Evolutionary conservation across 2,797 vertebrate genomes (phyloP).

Genomic region (Mareca strepera): DNA sequence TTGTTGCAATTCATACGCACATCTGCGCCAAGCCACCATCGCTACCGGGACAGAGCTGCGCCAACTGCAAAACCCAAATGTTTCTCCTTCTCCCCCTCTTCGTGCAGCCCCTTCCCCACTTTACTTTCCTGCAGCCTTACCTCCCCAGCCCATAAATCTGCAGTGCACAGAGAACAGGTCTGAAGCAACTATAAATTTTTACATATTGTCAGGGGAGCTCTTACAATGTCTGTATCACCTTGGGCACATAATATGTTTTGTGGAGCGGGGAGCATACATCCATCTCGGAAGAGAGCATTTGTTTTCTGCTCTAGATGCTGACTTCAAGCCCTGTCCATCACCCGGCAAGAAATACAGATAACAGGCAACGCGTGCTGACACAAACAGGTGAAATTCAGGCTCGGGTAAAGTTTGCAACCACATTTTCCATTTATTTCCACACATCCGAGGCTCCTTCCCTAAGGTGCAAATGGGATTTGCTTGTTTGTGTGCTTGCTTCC

Average conservation of each 20-base stretch:
- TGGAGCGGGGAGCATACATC: slow-evolving; percentile 4
- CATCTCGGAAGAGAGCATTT: neutral
- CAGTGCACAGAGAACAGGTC: neutral
- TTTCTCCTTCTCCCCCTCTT: neutral
- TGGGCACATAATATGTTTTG: neutral
- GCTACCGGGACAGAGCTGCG: neutral
- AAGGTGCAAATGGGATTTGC: slow-evolving; percentile 11
- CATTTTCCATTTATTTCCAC: neutral
- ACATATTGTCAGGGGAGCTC: neutral
- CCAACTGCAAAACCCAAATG: neutral
- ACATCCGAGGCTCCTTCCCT: neutral
- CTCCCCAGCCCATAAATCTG: neutral
- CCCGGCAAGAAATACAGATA: neutral
- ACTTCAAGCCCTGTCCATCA: neutral
- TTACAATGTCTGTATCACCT: slow-evolving; percentile 26
- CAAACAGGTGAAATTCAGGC: neutral
- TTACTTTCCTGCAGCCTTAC: neutral
- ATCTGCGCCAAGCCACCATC: neutral
- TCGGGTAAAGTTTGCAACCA: neutral
- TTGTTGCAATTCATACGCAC: no score
- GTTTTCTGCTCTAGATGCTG: neutral
- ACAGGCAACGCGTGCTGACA: accelerated
- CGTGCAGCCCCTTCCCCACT: neutral
- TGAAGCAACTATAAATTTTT: slow-evolving; percentile 12
- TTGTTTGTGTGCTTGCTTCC: neutral